A percentile compares a stretch with the other conserved stretches of the same genome.
Evolutionary conservation across 2,888 invertebrate species (phyloP).

Genomic region (Lamellibrachia columna): DNA sequence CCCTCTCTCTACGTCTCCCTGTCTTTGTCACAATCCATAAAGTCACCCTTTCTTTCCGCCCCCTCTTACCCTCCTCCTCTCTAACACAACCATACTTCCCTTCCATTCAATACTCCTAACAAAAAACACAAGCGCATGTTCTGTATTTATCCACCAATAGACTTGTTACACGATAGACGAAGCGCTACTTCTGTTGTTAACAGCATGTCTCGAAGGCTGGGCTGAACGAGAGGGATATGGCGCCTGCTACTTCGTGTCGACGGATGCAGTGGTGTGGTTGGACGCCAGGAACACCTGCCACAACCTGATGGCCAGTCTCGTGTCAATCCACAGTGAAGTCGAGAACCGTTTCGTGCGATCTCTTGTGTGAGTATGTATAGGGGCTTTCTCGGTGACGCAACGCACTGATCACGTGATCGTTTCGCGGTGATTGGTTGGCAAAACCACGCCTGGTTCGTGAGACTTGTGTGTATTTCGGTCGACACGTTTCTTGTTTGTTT

Average conservation of each 20-base stretch:
- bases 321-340: background rate
- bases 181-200: background rate
- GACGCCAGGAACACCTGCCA: background rate
- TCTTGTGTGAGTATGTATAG: background rate
- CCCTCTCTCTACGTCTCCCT: background rate
- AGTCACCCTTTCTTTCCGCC: background rate
- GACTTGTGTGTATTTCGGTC: too few relatives aligned
- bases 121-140: too few relatives aligned
- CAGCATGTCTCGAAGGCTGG: background rate
- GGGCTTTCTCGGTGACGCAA: background rate
- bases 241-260: background rate
- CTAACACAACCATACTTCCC: background rate
- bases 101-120: background rate
- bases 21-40: background rate
- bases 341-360: conserved; percentile 3
- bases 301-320: background rate
- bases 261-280: background rate
- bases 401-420: too few relatives aligned
- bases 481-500: too few relatives aligned
- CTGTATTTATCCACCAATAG: too few relatives aligned
- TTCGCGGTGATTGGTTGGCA: too few relatives aligned
- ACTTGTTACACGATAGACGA: background rate
- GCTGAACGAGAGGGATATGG: background rate
- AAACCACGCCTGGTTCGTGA: too few relatives aligned
- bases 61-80: background rate